Conservation (phyloP, 1,140 invertebrate genomes). For the Calliphora vicina region DNA sequence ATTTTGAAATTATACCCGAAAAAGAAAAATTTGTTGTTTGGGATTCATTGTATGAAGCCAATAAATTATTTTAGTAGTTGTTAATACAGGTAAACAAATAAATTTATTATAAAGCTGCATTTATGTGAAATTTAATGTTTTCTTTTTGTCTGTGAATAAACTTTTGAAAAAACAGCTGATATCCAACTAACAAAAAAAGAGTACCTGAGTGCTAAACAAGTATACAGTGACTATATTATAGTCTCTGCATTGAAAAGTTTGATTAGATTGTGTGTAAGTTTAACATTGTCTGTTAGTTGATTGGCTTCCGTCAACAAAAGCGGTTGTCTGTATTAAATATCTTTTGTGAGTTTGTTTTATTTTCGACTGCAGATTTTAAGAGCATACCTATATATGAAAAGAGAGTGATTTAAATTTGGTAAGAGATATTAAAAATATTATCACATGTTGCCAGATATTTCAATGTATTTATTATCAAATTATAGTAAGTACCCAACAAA, state of each 20-base stretch:
- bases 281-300: neutral
- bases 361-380: neutral
- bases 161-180: neutral
- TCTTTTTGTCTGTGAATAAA: neutral
- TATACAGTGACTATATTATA: too few species aligned
- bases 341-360: neutral
- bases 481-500: too few species aligned
- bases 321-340: neutral
- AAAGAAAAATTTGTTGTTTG: slow-evolving; percentile 55
- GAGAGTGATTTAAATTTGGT: neutral
- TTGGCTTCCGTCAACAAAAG: neutral
- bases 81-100: neutral
- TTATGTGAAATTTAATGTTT: too few species aligned
- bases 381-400: neutral
- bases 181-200: neutral
- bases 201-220: neutral
- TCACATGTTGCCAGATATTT: neutral
- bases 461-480: too few species aligned
- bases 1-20: slow-evolving; percentile 53
- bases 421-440: neutral
- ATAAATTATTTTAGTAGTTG: neutral
- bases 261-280: neutral
- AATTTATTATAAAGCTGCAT: neutral
- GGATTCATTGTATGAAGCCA: slow-evolving; percentile 50
- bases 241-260: neutral